phyloP scores from a whole-genome alignment of 2,797 vertebrate species.

The Anguilla megastoma region DNA sequence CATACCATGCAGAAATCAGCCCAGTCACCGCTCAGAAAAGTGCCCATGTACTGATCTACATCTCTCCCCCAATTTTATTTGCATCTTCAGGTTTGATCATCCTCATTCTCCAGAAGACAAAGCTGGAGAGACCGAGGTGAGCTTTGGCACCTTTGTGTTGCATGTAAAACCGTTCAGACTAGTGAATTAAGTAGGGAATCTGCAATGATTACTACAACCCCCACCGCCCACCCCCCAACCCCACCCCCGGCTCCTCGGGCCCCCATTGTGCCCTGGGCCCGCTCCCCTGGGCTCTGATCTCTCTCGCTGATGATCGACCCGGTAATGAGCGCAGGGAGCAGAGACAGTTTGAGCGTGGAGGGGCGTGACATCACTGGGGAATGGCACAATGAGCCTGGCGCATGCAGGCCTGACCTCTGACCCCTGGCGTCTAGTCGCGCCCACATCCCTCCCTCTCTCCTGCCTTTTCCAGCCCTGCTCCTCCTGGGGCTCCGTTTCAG shows the following conservation, averaged over 20 bases:
- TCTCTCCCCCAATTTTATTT: constrained; percentile 32
- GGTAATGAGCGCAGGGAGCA: constrained; percentile 24
- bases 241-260: constrained; percentile 31
- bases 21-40: not conserved
- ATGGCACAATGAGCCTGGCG: constrained; percentile 53
- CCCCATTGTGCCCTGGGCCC: constrained; percentile 38
- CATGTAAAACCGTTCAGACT: not conserved
- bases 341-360: constrained; percentile 23
- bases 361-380: constrained; percentile 30
- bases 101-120: constrained; percentile 57
- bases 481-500: constrained; percentile 56
- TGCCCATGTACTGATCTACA: not conserved
- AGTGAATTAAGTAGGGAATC: constrained; percentile 18
- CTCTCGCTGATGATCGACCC: constrained; percentile 50
- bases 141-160: not conserved
- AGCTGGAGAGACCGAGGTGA: not conserved
- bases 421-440: constrained; percentile 62
- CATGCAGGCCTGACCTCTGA: constrained; percentile 62
- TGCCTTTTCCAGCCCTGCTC: constrained; percentile 46
- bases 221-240: constrained; percentile 13
- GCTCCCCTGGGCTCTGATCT: constrained; percentile 58
- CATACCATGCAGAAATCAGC: not conserved
- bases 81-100: constrained; percentile 49
- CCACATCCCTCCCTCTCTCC: constrained; percentile 52
- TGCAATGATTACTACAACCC: constrained; percentile 43